phyloP scores from a whole-genome alignment of 2,113 vertebrate species.

The Phalacrocorax aristotelis region DNA sequence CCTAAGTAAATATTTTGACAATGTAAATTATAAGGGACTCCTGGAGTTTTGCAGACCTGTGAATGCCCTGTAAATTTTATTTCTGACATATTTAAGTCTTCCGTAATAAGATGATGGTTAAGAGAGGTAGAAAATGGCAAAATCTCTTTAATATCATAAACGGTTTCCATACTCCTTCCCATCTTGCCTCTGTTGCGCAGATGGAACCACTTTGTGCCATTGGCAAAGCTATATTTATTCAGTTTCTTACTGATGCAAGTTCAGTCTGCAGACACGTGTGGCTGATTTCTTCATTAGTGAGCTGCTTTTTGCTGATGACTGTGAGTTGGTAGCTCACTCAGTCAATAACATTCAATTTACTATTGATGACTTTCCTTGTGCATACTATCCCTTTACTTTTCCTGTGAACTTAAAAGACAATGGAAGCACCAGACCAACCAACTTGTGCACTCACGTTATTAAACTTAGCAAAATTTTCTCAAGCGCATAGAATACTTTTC shows the following conservation, averaged over 20 bases:
- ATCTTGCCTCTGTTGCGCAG: not conserved
- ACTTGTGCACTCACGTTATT: not conserved
- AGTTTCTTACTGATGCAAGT: not conserved
- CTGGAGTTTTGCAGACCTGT: not conserved
- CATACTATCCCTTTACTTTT: not conserved
- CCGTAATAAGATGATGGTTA: not conserved
- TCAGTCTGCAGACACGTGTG: slow-evolving; percentile 2
- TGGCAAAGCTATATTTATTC: slow-evolving; percentile 8
- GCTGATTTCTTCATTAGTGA: slow-evolving; percentile 50
- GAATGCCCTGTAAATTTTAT: not conserved
- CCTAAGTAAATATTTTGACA: not conserved
- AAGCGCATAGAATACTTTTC: not conserved
- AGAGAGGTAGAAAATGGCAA: not conserved
- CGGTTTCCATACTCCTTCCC: not conserved
- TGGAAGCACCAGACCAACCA: not conserved
- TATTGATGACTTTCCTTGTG: slow-evolving; percentile 17
- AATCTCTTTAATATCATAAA: not conserved
- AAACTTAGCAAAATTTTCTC: not conserved
- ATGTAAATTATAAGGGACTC: not conserved
- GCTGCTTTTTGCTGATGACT: slow-evolving; percentile 44
- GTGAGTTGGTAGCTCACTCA: slow-evolving; percentile 23
- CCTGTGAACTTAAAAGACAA: not conserved
- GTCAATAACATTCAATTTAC: slow-evolving; percentile 45
- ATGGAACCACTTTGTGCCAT: not conserved
- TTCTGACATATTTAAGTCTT: not conserved